Percentiles rank a stretch among this genome's conserved stretches.
Evolutionary conservation across 2,888 invertebrate species (phyloP).

Genomic region (Ommatoiulus sabulosus): DNA sequence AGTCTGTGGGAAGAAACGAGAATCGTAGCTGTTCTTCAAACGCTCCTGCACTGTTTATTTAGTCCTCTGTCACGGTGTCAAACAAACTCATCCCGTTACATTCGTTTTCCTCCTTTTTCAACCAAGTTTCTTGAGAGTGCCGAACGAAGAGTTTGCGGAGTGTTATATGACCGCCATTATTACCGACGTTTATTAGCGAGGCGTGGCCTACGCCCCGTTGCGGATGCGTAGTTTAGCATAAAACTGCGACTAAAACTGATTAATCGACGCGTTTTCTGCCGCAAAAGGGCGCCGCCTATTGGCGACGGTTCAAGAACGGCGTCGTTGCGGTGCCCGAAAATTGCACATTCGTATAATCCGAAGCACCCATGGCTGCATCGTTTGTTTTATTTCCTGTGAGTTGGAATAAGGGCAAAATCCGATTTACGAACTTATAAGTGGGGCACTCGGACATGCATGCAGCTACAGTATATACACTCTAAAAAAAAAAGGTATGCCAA

Average conservation of each 20-base stretch:
- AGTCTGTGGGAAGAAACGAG: background rate
- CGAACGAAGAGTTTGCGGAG: background rate
- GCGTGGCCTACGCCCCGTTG: background rate
- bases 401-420: too few species aligned
- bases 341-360: too few species aligned
- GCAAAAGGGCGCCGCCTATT: background rate
- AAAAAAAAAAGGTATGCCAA: too few species aligned
- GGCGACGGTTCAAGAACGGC: background rate
- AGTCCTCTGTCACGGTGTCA: conserved; percentile 11
- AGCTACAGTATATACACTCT: too few species aligned
- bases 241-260: background rate
- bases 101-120: background rate
- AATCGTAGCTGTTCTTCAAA: background rate
- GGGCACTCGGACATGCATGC: too few species aligned
- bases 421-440: too few species aligned
- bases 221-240: background rate
- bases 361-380: too few species aligned
- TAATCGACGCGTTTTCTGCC: background rate
- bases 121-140: background rate
- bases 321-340: too few species aligned
- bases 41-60: background rate
- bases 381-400: too few species aligned
- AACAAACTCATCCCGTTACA: conserved; percentile 19
- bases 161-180: background rate
- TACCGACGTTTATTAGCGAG: background rate